phyloP scores from a whole-genome alignment of 2,113 vertebrate species.

The Epinephelus moara region DNA sequence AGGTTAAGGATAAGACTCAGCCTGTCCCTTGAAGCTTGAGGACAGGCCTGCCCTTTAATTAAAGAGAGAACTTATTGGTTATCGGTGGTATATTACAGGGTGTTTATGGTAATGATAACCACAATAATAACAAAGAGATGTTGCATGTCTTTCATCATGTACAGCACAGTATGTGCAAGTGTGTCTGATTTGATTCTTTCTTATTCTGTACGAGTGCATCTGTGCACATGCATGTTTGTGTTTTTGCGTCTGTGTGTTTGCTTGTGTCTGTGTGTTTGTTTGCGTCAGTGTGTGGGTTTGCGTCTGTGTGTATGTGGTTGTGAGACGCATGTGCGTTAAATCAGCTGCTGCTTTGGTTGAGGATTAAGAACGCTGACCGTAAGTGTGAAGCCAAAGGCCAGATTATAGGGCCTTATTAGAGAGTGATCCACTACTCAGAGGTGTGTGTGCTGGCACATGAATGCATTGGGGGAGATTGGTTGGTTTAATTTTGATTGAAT shows the following conservation, averaged over 20 bases:
- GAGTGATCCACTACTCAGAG: slow-evolving; percentile 57
- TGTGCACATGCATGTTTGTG: background rate
- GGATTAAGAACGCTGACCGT: slow-evolving; percentile 63
- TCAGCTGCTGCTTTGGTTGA: slow-evolving; percentile 64
- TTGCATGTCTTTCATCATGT: background rate
- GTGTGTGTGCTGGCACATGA: slow-evolving; percentile 26
- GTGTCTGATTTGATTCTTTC: background rate
- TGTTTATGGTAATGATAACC: background rate
- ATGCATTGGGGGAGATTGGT: background rate
- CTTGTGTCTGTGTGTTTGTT: background rate
- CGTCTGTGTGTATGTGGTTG: slow-evolving; percentile 22
- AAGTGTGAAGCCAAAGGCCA: slow-evolving; percentile 66
- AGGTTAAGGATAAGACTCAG: slow-evolving; percentile 57
- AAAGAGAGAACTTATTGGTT: slow-evolving; percentile 24
- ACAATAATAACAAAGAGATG: background rate
- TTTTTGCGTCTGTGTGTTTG: background rate
- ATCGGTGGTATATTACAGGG: background rate
- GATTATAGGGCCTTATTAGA: slow-evolving; percentile 72
- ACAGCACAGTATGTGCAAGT: background rate
- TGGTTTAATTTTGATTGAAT: slow-evolving; percentile 23
- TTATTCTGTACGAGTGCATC: background rate
- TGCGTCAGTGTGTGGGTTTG: slow-evolving; percentile 1
- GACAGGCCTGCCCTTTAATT: slow-evolving; percentile 14
- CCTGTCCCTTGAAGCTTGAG: slow-evolving; percentile 15
- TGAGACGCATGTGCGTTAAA: slow-evolving; percentile 35